Conservation (phyloP, 2,888 invertebrate species). For the Pyrrhia umbra region DNA sequence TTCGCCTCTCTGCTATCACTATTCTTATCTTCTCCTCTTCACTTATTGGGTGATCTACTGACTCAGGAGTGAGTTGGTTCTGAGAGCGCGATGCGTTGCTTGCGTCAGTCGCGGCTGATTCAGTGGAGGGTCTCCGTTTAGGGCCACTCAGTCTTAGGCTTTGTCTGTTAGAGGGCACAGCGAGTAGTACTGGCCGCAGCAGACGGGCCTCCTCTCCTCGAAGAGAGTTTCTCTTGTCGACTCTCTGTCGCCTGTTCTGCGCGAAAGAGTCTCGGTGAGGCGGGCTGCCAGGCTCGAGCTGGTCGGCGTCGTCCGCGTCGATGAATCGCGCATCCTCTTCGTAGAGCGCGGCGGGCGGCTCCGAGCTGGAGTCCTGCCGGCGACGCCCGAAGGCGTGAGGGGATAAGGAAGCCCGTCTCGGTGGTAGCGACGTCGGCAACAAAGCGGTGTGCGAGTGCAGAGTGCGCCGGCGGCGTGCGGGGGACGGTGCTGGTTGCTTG, state of each 20-base stretch:
- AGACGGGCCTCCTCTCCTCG: conserved; percentile 86
- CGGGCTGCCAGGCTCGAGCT: conserved; percentile 85
- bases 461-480: conserved; percentile 89
- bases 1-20: conserved; percentile 91
- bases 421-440: conserved; percentile 85
- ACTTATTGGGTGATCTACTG: conserved; percentile 74
- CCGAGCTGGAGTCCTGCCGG: conserved; percentile 86
- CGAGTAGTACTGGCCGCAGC: conserved; percentile 82
- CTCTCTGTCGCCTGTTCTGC: conserved; percentile 87
- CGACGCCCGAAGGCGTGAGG: conserved; percentile 88
- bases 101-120: conserved; percentile 74
- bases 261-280: conserved; percentile 86
- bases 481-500: conserved; percentile 83
- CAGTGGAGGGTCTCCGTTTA: conserved; percentile 78
- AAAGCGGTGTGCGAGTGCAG: conserved; percentile 91
- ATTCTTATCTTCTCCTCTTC: conserved; percentile 90
- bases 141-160: conserved; percentile 72
- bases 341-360: conserved; percentile 84
- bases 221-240: conserved; percentile 83
- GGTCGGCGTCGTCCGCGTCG: conserved; percentile 90
- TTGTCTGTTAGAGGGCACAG: conserved; percentile 81
- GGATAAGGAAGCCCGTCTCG: conserved; percentile 90
- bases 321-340: conserved; percentile 90
- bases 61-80: conserved; percentile 68
- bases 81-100: conserved; percentile 70